Evolutionary conservation across 2,797 vertebrate genomes (phyloP).

Genomic region (Sebastes minor): DNA sequence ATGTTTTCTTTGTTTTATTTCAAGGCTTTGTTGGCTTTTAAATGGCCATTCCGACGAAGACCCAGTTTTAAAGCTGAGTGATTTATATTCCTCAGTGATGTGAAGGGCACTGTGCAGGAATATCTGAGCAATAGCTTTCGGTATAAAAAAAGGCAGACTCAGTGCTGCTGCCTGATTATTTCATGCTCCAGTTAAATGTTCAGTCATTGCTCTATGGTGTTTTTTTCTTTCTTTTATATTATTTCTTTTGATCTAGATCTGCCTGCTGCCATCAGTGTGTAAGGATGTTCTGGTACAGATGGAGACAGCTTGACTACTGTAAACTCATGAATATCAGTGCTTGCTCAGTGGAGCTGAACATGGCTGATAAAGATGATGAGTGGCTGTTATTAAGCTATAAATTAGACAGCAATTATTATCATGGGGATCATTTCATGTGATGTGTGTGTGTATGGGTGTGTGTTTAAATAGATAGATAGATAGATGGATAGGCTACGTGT

Average conservation of each 20-base stretch:
- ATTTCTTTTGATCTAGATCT: slow-evolving; percentile 21
- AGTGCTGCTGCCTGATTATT: slow-evolving; percentile 57
- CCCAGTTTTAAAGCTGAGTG: slow-evolving; percentile 8
- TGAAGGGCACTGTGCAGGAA: slow-evolving; percentile 76
- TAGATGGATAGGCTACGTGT: background rate
- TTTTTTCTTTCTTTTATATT: background rate
- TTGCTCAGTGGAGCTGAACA: slow-evolving; percentile 32
- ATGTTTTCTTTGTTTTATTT: slow-evolving; percentile 3
- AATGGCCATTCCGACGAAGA: background rate
- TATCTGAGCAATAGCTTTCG: slow-evolving; percentile 62
- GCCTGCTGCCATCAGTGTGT: slow-evolving; percentile 22
- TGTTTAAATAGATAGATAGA: slow-evolving; percentile 14
- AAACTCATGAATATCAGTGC: slow-evolving; percentile 54
- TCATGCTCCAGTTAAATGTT: slow-evolving; percentile 72
- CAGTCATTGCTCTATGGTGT: slow-evolving; percentile 9
- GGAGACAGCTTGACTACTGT: slow-evolving; percentile 49
- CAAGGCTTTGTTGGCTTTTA: background rate
- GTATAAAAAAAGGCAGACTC: slow-evolving; percentile 46
- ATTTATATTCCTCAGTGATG: slow-evolving; percentile 57
- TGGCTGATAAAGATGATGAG: slow-evolving; percentile 36
- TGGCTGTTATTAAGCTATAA: slow-evolving; percentile 26
- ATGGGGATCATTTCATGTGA: background rate
- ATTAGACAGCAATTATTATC: slow-evolving; percentile 35
- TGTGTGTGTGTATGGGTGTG: slow-evolving; percentile 7
- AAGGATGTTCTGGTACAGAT: slow-evolving; percentile 49